Evolutionary conservation across 2,113 vertebrate species (phyloP), one percentile per base, ranked within the genome.

Genomic region (Lophotis ruficrista): DNA sequence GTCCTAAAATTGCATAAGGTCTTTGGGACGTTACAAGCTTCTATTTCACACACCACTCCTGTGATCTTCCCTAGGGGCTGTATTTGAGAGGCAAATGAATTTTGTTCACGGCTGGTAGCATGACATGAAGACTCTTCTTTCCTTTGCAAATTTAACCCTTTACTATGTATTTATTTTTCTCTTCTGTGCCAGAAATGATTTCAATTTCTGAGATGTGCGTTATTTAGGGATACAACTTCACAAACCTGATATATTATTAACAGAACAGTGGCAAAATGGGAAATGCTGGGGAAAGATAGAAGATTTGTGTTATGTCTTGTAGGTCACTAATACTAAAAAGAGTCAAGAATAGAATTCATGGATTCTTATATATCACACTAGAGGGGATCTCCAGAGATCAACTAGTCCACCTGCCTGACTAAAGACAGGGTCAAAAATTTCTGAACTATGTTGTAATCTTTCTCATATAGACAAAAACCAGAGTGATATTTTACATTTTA

Each of bases 21-120:
- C 79, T 95, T 69, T 78, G 20, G 89, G 91, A 95, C 79, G 78
- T 93, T 94, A 48, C 78, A 95, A 47, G 66, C 35, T 91, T 64
- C 78, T 90, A 71, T 95, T 95, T 93, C 54, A 33, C 51, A 90
- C 27, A 83, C 25, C 13, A 35, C 80, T 94, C 82, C 62, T 70
- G 58, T 30, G 56, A 83, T 89, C 37, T 79, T 93, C 85, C 93
- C 91, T 70, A 28, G 82, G 27, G 91, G 51, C 45, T 64, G 13
- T 56, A 83, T 95, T 88, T 95, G 94, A 97, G 90, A 95, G 57
- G 79, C 87, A 97, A 96, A 97, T 91, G 66, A 95, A 93, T 95
- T 95, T 83, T 91, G 75, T 76, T 94, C 95, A 88, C 91, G 87
- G 89, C 71, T 95, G 78, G 82, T 91, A 60, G 58, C 41, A 91